These are phyloP conservation scores for Gallirallus australis DNA, from an alignment of 2,797 vertebrate genomes.

Conservation along the genomic window DNA sequence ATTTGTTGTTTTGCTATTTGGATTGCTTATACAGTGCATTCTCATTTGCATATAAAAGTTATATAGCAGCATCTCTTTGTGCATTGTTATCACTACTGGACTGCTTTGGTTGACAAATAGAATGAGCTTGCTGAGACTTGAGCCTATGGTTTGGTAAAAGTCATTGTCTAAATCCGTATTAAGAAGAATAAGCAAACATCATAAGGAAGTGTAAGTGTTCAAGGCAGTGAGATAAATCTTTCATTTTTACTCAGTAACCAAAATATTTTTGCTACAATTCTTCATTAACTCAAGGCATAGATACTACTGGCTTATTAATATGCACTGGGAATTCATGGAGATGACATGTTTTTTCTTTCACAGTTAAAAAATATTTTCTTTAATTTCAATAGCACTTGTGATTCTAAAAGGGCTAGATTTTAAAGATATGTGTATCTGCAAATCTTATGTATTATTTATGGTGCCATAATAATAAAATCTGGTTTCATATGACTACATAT, in stretches of 20 bases:
- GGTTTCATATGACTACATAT: neutral
- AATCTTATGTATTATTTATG: neutral
- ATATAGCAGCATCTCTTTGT: neutral
- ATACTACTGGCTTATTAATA: neutral
- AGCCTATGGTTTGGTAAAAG: neutral
- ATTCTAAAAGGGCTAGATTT: neutral
- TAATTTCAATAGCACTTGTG: neutral
- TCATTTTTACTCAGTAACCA: constrained; percentile 12
- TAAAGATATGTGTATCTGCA: neutral
- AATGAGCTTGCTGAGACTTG: neutral
- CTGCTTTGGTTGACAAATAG: constrained; percentile 29
- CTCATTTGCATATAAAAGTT: constrained; percentile 12
- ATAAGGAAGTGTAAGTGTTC: constrained; percentile 7
- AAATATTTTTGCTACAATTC: constrained; percentile 2
- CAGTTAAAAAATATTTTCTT: neutral
- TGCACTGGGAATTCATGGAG: neutral
- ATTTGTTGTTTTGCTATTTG: neutral
- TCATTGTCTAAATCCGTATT: neutral
- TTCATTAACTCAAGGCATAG: constrained; percentile 8
- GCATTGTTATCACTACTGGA: neutral
- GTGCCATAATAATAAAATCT: neutral
- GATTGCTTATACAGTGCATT: neutral
- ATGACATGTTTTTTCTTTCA: neutral
- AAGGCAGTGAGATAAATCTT: constrained; percentile 30
- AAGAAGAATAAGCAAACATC: constrained; percentile 24